Evolutionary conservation across 2,113 vertebrate genomes (phyloP).

Genomic region (rat (Rattus norvegicus)): GRCr8 NC_086028.1:66244001-66244500

Average conservation of each 20-base stretch:
- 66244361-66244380: constrained; percentile 30
- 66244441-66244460: neutral
- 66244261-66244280: neutral
- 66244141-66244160: neutral
- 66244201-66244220: neutral
- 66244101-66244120: neutral
- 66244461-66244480: neutral
- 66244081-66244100: neutral
- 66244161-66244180: neutral
- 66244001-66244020: neutral
- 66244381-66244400: constrained; percentile 36
- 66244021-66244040: neutral
- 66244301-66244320: neutral
- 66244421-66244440: neutral
- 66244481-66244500: neutral
- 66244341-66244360: constrained; percentile 37
- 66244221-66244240: neutral
- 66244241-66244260: neutral
- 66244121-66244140: neutral
- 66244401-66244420: neutral
- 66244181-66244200: no score
- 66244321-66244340: neutral
- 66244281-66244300: neutral
- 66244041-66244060: neutral
- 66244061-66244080: neutral